Evolutionary conservation across 2,888 invertebrate genomes (phyloP).

Genomic region (Philereme transversata): DNA sequence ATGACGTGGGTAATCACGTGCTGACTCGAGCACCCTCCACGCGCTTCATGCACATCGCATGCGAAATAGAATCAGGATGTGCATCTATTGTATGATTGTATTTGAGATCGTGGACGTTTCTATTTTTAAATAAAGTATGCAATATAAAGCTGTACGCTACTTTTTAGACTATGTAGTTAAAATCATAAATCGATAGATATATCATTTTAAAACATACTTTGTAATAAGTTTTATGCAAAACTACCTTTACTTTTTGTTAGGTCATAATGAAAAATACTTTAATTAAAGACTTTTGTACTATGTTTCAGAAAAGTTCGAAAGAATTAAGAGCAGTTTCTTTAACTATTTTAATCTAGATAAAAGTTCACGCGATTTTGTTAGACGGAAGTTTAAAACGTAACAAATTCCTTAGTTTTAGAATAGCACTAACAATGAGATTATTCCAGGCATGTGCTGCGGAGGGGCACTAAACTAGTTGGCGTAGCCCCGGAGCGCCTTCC

Average conservation of each 20-base stretch:
- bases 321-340: conserved; percentile 9
- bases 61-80: not conserved
- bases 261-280: not conserved
- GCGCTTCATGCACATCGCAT: not conserved
- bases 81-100: conserved; percentile 4
- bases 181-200: too few relatives aligned
- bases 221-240: not conserved
- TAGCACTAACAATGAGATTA: conserved; percentile 8
- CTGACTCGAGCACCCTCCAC: not conserved
- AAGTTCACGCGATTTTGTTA: conserved; percentile 4
- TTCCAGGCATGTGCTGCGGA: not conserved
- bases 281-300: conserved; percentile 4
- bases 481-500: not conserved
- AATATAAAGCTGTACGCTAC: too few relatives aligned
- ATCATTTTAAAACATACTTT: too few relatives aligned
- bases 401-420: not conserved
- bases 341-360: conserved; percentile 16
- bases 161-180: too few relatives aligned
- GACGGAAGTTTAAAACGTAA: not conserved
- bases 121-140: too few relatives aligned
- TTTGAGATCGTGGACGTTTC: not conserved
- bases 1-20: conserved; percentile 1
- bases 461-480: not conserved
- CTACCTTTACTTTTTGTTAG: not conserved
- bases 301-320: conserved; percentile 1